Percentiles rank a stretch among this genome's conserved stretches.
Conservation (phyloP, 2,797 vertebrate species). For the Characodon lateralis region DNA sequence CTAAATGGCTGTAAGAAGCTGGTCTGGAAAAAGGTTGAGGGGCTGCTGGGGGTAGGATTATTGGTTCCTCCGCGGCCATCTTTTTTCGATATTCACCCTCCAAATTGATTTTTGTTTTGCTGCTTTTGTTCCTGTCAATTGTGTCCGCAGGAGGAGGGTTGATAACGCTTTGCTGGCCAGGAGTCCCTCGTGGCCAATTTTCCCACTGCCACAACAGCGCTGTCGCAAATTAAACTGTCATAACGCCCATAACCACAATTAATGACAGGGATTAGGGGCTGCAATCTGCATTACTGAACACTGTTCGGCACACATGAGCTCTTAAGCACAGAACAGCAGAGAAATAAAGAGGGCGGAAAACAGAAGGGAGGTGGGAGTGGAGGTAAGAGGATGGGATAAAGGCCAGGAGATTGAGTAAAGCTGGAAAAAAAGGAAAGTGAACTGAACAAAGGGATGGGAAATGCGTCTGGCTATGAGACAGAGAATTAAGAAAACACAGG, state of each 20-base stretch:
- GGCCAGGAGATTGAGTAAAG: conserved; percentile 32
- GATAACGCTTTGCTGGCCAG: conserved; percentile 65
- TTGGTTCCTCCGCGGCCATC: conserved; percentile 53
- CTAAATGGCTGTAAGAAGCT: conserved; percentile 57
- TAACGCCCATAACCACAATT: conserved; percentile 80
- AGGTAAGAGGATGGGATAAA: conserved; percentile 15
- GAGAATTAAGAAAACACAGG: conserved; percentile 30
- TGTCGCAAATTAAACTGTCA: conserved; percentile 82
- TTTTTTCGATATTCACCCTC: conserved; percentile 71
- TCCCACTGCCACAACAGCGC: conserved; percentile 66
- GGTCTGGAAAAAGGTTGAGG: conserved; percentile 51
- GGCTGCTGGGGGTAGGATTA: conserved; percentile 54
- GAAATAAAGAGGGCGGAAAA: neutral
- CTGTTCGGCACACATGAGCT: conserved; percentile 68
- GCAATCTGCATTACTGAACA: conserved; percentile 78
- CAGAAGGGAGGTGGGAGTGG: conserved; percentile 5
- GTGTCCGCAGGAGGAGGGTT: conserved; percentile 63
- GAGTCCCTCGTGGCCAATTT: conserved; percentile 78
- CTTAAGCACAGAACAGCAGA: conserved; percentile 46
- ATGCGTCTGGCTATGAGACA: conserved; percentile 32
- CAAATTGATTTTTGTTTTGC: conserved; percentile 79
- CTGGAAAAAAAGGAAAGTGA: conserved; percentile 26
- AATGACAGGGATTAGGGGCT: conserved; percentile 77
- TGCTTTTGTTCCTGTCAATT: conserved; percentile 71
- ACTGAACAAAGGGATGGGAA: conserved; percentile 43